phyloP scores from a whole-genome alignment of 2,797 vertebrate species.

The Chromis chromis region DNA sequence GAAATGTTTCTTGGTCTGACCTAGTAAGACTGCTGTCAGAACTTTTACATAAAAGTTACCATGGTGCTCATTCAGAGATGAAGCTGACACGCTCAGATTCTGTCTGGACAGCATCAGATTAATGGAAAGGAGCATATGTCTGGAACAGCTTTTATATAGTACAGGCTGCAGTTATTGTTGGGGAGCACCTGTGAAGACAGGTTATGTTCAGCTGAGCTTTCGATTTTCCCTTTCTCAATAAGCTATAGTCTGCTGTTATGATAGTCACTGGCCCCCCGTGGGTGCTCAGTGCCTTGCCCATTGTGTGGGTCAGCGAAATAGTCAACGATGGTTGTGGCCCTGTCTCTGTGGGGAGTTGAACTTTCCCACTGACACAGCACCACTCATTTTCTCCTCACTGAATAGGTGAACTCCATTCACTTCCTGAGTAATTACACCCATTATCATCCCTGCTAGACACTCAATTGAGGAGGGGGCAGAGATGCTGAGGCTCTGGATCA shows the following conservation, averaged over 20 bases:
- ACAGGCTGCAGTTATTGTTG: constrained; percentile 2
- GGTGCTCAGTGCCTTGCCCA: constrained; percentile 25
- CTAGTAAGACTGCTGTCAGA: no score
- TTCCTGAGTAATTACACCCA: constrained; percentile 69
- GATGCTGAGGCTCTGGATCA: not conserved
- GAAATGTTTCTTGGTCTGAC: no score
- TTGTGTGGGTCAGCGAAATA: constrained; percentile 54
- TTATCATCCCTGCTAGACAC: constrained; percentile 57
- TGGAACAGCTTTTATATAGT: not conserved
- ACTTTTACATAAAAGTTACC: no score
- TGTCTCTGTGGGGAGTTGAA: constrained; percentile 46
- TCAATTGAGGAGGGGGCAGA: no score
- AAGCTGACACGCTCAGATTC: no score
- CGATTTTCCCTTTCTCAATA: constrained; percentile 43
- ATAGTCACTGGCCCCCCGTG: constrained; percentile 33
- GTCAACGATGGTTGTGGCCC: constrained; percentile 27
- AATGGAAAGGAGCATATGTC: no score
- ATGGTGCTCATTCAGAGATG: no score
- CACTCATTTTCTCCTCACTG: constrained; percentile 44
- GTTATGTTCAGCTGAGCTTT: constrained; percentile 29
- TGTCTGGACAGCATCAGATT: no score
- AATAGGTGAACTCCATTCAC: constrained; percentile 45
- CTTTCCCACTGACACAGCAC: constrained; percentile 63
- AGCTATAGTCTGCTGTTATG: constrained; percentile 50
- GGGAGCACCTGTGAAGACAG: constrained; percentile 23